Conservation (phyloP, 2,113 vertebrate species). For the Dipodomys ordii region DNA sequence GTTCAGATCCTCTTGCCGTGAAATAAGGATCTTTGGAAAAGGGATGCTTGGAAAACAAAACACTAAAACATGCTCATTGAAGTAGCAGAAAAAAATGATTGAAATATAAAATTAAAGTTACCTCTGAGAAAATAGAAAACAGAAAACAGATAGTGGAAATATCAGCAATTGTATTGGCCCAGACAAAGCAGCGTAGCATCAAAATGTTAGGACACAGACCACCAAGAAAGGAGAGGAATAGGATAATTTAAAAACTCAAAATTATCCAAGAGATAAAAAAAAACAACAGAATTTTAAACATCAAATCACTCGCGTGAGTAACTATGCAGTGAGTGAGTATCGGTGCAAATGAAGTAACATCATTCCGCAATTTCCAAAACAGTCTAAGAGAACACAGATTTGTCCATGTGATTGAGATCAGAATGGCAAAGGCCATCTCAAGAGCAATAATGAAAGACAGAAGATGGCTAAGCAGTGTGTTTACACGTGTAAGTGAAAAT, state of each 20-base stretch:
- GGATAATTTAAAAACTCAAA: background rate
- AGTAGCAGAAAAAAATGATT: background rate
- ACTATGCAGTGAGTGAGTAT: background rate
- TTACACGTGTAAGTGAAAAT: background rate
- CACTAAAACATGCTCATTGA: background rate
- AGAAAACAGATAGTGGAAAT: background rate
- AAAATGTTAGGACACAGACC: background rate
- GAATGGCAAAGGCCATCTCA: background rate
- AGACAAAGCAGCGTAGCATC: background rate
- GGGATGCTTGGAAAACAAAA: background rate
- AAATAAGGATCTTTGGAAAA: background rate
- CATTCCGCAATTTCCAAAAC: background rate
- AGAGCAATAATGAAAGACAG: background rate
- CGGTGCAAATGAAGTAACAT: background rate
- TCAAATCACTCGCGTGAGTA: background rate
- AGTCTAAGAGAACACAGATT: background rate
- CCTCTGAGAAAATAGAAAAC: background rate
- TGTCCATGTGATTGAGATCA: background rate
- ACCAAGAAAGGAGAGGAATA: background rate
- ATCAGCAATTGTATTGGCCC: background rate
- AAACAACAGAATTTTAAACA: background rate
- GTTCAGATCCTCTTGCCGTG: background rate
- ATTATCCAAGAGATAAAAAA: background rate
- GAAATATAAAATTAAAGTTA: slow-evolving; percentile 1
- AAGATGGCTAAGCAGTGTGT: background rate